A percentile compares a stretch with the other conserved stretches of the same genome.
Evolutionary conservation across 37 sponge, comb jelly and placozoan species (phyloP).

Genomic region (Mnemiopsis leidyi): DNA sequence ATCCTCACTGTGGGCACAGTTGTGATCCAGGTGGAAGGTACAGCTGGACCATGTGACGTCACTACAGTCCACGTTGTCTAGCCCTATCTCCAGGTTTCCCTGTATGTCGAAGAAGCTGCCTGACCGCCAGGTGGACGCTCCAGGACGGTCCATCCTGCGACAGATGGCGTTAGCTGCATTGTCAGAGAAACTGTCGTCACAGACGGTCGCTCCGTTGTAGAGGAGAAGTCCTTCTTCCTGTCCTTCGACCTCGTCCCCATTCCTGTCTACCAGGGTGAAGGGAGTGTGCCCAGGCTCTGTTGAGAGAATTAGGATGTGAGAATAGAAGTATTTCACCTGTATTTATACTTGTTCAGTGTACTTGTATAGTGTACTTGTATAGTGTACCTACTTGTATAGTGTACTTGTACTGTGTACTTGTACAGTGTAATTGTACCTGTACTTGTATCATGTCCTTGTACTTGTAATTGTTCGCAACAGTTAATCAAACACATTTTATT

Average conservation of each 20-base stretch:
- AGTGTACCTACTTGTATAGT: too few species aligned
- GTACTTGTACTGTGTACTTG: too few species aligned
- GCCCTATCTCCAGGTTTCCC: not conserved
- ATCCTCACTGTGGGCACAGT: not conserved
- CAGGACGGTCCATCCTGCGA: not conserved
- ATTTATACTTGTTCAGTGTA: too few species aligned
- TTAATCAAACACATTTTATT: too few species aligned
- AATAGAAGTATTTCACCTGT: too few species aligned
- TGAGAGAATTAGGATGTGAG: too few species aligned
- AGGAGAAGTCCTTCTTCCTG: not conserved
- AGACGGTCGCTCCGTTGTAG: not conserved
- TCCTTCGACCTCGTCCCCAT: not conserved
- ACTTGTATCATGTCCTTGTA: too few species aligned
- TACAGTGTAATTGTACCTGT: too few species aligned
- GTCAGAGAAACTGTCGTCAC: not conserved
- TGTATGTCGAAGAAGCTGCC: not conserved
- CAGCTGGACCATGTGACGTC: not conserved
- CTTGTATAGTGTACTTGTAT: too few species aligned
- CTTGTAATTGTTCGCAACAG: too few species aligned
- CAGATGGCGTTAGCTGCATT: not conserved
- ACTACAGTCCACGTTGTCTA: not conserved
- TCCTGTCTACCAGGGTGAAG: not conserved
- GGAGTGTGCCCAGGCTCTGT: not conserved
- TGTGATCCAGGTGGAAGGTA: not conserved
- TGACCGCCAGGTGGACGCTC: not conserved